phyloP scores from a whole-genome alignment of 2,888 invertebrate species.

The Phaedon cochleariae region DNA sequence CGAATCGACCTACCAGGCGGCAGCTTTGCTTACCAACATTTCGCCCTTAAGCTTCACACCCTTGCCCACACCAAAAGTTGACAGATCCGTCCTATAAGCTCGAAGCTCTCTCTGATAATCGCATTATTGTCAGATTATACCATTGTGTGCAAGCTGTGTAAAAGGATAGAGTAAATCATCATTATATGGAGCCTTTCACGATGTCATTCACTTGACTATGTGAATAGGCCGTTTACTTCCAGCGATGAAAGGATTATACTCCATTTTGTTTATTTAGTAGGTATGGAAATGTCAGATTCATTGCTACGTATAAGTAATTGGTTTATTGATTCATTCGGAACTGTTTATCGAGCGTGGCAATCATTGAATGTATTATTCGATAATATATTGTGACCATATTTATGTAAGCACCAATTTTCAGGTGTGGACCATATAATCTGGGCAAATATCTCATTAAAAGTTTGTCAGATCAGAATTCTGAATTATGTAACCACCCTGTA shows the following conservation, averaged over 20 bases:
- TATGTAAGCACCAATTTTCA: no score
- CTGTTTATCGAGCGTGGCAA: not conserved
- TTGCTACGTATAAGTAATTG: not conserved
- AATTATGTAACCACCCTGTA: no score
- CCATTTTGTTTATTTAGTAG: constrained; percentile 36
- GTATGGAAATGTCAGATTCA: constrained; percentile 25
- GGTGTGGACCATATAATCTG: no score
- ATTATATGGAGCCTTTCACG: constrained; percentile 33
- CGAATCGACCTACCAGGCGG: not conserved
- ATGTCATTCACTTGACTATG: constrained; percentile 32
- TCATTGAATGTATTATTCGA: no score
- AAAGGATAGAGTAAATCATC: constrained; percentile 39
- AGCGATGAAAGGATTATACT: constrained; percentile 38
- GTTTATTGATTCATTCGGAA: not conserved
- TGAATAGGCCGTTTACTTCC: constrained; percentile 22
- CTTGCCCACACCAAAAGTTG: constrained; percentile 24
- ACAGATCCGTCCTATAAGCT: constrained; percentile 27
- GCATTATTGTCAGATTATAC: constrained; percentile 37
- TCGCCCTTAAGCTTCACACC: constrained; percentile 17
- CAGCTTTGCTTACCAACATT: not conserved
- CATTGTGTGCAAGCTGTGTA: constrained; percentile 35
- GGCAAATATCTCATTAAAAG: no score
- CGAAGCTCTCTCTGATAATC: constrained; percentile 33
- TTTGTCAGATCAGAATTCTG: no score
- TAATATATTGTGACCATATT: no score